Base-by-base conservation (phyloP, 2,888 invertebrate genomes). In the Andrena minutula region DNA sequence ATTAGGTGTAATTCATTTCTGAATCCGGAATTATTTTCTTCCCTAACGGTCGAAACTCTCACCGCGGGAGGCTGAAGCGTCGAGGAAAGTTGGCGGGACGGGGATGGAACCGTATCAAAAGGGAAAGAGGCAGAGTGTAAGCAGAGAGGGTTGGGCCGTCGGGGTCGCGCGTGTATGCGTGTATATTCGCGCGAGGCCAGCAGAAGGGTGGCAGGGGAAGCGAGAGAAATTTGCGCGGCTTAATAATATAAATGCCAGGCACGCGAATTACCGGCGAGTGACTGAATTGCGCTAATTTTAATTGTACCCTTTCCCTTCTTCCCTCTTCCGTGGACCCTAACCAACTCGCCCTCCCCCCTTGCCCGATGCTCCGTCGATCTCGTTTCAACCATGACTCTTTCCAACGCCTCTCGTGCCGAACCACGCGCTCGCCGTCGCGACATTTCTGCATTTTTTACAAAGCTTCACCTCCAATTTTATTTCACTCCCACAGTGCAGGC, bases 231-330 rank as follows among this genome's bases (percentile, higher is more conserved):
- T 91, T 90, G 89, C 89, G 88, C 88, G 88, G 90, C 89, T 92
- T 91, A 92, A 92, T 93, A 92, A 91, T 92, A 92, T 92, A 92
- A 93, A 93, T 92, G 91, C 91, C 90, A 89, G 90, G 89, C 91
- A 91, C 90, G 90, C 89, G 89, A 91, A 92, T 92, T 91, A 90
- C 89, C 87, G 85, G 86, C 86, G 87, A 91, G 88, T 89, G 91
- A 92, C 91, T 93, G 92, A 93, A 93, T 93, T 90, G 91, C 90
- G 90, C 91, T 92, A 93, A 92, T 93, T 93, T 92, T 92, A 92
- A 93, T 92, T 92, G 90, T 90, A 91, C 90, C 90, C 89, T 88
- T 91, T 87, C 86, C 86, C 83, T 66, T 75, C 64, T 81, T 74
- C 60, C 75, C 65, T 70, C 71, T 77, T 72, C 61, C 79, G 47